Evolutionary conservation across 2,113 vertebrate genomes (phyloP).

Genomic region (Dromiciops gliroides): DNA sequence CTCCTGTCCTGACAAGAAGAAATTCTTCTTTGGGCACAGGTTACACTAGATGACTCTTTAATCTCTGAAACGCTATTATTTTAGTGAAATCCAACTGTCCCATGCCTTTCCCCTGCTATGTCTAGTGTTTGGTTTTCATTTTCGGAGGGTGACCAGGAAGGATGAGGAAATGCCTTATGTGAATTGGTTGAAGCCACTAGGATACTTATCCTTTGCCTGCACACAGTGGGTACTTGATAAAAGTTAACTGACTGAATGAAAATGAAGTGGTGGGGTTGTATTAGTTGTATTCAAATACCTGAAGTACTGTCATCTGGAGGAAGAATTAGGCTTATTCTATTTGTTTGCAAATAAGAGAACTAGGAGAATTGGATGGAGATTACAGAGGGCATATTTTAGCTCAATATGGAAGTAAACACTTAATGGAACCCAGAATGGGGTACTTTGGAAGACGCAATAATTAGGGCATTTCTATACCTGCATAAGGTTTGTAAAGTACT

Average conservation of each 20-base stretch:
- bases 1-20: background rate
- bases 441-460: background rate
- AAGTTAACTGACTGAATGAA: background rate
- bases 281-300: background rate
- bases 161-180: background rate
- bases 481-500: background rate
- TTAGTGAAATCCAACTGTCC: background rate
- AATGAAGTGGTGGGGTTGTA: background rate
- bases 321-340: background rate
- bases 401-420: background rate
- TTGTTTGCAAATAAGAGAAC: background rate
- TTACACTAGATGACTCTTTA: background rate
- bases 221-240: background rate
- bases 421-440: background rate
- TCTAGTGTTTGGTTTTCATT: background rate
- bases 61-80: background rate
- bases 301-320: accelerated
- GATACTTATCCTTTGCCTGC: background rate
- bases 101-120: background rate
- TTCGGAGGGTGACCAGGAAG: background rate
- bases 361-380: background rate
- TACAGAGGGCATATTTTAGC: background rate
- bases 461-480: background rate
- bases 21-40: background rate
- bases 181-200: background rate